Conservation (phyloP, 2,113 vertebrate species). For the Ifrita kowaldi region DNA sequence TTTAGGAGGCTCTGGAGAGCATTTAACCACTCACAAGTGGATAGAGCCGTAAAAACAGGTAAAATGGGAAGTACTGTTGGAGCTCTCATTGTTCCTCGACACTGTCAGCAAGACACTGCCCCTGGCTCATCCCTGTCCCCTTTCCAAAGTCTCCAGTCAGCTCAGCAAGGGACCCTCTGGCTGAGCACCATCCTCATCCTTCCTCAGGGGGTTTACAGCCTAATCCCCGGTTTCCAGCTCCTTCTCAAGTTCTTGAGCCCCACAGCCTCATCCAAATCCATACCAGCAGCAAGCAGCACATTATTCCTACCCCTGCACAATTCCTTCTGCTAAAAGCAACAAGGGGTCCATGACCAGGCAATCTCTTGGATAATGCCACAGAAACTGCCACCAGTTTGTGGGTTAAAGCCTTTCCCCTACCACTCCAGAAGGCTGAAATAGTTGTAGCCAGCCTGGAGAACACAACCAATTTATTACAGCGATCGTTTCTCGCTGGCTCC, state of each 20-base stretch:
- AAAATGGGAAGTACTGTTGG: background rate
- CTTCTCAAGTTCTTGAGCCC: background rate
- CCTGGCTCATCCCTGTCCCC: background rate
- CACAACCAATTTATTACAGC: background rate
- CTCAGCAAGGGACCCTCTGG: background rate
- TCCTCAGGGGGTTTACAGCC: rapidly evolving
- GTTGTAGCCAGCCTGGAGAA: background rate
- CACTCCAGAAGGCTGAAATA: background rate
- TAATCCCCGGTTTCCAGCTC: background rate
- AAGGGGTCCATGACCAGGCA: rapidly evolving
- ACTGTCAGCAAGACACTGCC: background rate
- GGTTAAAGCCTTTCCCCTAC: background rate
- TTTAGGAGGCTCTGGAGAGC: background rate
- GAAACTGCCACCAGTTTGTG: no score
- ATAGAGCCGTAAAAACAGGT: background rate
- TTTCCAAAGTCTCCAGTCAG: background rate
- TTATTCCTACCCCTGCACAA: background rate
- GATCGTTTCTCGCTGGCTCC: background rate
- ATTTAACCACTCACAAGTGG: background rate
- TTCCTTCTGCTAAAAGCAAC: background rate
- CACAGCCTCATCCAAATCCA: background rate
- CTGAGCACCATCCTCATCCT: background rate
- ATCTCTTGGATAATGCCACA: background rate
- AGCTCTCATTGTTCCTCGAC: rapidly evolving
- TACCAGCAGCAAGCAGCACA: rapidly evolving